These are phyloP conservation scores for Elysia crispata DNA, from an alignment of 2,888 invertebrate genomes.

Conservation along the genomic window DNA sequence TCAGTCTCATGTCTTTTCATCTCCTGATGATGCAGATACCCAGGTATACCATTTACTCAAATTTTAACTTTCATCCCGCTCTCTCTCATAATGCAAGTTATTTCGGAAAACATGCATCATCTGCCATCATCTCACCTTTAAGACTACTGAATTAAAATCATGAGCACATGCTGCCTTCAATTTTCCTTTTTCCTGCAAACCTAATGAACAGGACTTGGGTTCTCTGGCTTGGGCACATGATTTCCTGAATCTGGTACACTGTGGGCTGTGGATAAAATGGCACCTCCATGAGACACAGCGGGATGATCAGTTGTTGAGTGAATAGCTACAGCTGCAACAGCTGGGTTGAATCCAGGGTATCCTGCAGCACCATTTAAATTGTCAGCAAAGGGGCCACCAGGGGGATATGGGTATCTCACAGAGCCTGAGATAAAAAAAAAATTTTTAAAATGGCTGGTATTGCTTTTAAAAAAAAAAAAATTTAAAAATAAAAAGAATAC, in stretches of 20 bases:
- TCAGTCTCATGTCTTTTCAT: too few relatives aligned
- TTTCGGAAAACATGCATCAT: too few relatives aligned
- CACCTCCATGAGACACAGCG: conserved; percentile 56
- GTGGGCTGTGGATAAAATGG: conserved; percentile 47
- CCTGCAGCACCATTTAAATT: conserved; percentile 70
- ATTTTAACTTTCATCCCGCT: too few relatives aligned
- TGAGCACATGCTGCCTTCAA: conserved; percentile 49
- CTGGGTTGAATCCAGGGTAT: conserved; percentile 66
- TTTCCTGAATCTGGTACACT: conserved; percentile 46
- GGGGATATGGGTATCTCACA: conserved; percentile 55
- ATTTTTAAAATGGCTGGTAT: background rate
- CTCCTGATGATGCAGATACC: too few relatives aligned
- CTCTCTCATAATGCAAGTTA: too few relatives aligned
- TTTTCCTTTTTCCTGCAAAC: conserved; percentile 16
- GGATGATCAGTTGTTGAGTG: conserved; percentile 73
- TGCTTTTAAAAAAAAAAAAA: too few relatives aligned
- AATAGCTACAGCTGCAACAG: conserved; percentile 69
- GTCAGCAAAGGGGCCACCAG: conserved; percentile 62
- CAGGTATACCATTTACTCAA: too few relatives aligned
- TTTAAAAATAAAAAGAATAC: too few relatives aligned
- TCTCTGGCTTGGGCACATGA: conserved; percentile 47
- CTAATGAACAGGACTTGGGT: conserved; percentile 49
- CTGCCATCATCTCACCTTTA: too few relatives aligned
- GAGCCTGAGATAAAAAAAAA: conserved; percentile 33
- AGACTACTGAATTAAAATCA: conserved; percentile 16